Conservation (phyloP, 1,140 invertebrate genomes). For the Zaprionus lachaisei region DNA sequence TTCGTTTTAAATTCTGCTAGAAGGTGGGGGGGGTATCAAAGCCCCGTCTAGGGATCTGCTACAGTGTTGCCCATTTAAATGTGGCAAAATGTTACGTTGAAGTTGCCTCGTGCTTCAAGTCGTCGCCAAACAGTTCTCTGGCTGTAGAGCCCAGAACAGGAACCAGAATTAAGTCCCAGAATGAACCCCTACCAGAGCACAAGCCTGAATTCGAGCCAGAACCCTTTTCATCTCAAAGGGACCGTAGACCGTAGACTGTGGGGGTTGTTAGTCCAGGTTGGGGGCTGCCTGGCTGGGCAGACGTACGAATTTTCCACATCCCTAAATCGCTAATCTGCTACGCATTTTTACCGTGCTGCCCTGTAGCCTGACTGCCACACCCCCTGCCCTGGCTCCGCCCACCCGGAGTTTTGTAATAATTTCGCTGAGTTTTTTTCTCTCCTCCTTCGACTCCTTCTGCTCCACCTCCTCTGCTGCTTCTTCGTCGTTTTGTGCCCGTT, state of each 20-base stretch:
- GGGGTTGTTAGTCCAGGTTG: neutral
- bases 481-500: constrained; percentile 2
- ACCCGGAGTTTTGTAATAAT: constrained; percentile 66
- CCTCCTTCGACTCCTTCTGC: constrained; percentile 9
- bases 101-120: constrained; percentile 36
- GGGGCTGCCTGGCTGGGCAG: constrained; percentile 43
- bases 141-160: neutral
- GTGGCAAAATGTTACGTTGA: constrained; percentile 44
- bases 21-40: no score
- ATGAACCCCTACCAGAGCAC: no score
- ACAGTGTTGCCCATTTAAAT: constrained; percentile 46
- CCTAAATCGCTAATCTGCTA: constrained; percentile 83
- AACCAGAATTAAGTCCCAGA: neutral
- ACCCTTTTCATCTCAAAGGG: constrained; percentile 53
- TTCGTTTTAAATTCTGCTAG: neutral
- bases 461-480: constrained; percentile 8
- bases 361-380: neutral
- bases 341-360: constrained; percentile 78
- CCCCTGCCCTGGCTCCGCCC: neutral
- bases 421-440: constrained; percentile 40
- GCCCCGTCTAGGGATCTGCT: neutral
- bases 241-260: constrained; percentile 4
- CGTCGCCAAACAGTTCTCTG: constrained; percentile 47
- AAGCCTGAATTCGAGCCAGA: constrained; percentile 2
- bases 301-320: constrained; percentile 81